Base-by-base conservation (phyloP, 1,140 invertebrate species). In the Patella vulgata region DNA sequence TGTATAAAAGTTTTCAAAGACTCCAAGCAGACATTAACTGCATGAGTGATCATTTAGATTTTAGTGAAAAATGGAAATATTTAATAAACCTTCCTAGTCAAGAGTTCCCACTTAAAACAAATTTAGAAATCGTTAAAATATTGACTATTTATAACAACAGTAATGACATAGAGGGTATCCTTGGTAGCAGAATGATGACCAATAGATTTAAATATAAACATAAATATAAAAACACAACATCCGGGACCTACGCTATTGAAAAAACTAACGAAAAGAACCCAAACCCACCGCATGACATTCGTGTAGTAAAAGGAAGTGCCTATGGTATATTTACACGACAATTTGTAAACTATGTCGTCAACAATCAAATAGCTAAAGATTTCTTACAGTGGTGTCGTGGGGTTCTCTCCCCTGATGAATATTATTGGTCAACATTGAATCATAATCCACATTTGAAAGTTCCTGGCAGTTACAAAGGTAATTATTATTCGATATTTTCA, bases 41-140 rank as follows among this genome's bases (percentile, higher is more conserved):
- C 56, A 77, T 82, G 74, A 30, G 55, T 36, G 78, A 79, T 36
- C 55, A 77, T 6, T 14, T 73, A 27, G n/a, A n/a, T n/a, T n/a
- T n/a, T n/a, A n/a, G n/a, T n/a, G 56, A 39, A 17, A 25, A 43
- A n/a, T 81, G 77, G 77, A 71, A 68, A 36, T 80, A 82, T 58
- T 59, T 76, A 50, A 67, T 80, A 28, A 82, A 82, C 59, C 42
- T 79, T 25, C 73, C 78, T 19, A 69, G 75, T 43, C 70, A 77
- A 44, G 61, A 71, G 43, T 79, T 71, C 64, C 79, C 81, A 1
- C 68, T 81, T 21, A 75, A 75, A 60, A 79, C 80, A 0, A 81
- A 81, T 65, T 43, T 57, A 9, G 78, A 82, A 55, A 62, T 82
- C 1, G 80, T 82, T 11, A 68, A 72, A 50, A 77, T 81, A 28